Conservation (phyloP, 2,888 invertebrate species). For the Diploptera punctata region DNA sequence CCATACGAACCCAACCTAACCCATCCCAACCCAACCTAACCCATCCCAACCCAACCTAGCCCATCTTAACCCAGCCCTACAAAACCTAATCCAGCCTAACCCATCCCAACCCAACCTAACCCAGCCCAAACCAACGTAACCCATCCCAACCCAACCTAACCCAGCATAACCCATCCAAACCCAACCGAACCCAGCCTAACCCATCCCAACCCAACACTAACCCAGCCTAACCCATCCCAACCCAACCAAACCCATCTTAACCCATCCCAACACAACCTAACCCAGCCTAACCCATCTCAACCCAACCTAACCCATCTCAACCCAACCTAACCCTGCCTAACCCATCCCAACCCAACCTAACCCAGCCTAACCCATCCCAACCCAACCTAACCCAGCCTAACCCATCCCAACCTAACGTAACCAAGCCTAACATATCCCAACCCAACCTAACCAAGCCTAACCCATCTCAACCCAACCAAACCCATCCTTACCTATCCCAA, state of each 20-base stretch:
- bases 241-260: conserved; percentile 22
- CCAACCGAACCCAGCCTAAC: neutral
- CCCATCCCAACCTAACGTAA: conserved; percentile 48
- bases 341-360: conserved; percentile 44
- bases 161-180: neutral
- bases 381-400: conserved; percentile 45
- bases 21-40: too few species aligned
- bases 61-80: conserved; percentile 20
- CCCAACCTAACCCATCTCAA: conserved; percentile 48
- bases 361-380: conserved; percentile 46
- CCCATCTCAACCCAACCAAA: conserved; percentile 46
- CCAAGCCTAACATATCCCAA: conserved; percentile 47
- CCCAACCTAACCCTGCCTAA: conserved; percentile 47
- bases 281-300: conserved; percentile 46
- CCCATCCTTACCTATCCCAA: conserved; percentile 45
- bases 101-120: neutral
- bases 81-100: neutral
- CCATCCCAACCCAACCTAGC: too few species aligned
- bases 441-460: conserved; percentile 48
- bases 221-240: neutral
- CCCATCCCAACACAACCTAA: conserved; percentile 46
- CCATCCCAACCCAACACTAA: neutral
- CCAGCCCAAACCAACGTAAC: neutral
- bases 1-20: too few species aligned
- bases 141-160: neutral